These are phyloP conservation scores for Cyanocitta stelleri DNA, from an alignment of 2,113 vertebrate genomes.

Conservation along the genomic window DNA sequence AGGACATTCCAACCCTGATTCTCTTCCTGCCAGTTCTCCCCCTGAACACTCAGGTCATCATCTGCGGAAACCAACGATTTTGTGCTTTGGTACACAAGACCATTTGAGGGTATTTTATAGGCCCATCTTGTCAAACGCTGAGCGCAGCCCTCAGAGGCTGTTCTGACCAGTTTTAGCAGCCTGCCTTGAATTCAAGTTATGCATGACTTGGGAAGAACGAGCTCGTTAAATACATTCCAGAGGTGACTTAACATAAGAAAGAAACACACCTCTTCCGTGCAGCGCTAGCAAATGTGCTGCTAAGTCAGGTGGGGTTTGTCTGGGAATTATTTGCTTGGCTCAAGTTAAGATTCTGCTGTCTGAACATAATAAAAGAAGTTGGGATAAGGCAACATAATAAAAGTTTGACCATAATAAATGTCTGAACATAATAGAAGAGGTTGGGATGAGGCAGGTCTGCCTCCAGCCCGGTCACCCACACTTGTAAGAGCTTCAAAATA, in stretches of 20 bases:
- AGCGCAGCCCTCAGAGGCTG: background rate
- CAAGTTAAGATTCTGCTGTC: background rate
- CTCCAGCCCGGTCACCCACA: background rate
- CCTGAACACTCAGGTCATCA: background rate
- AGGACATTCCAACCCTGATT: background rate
- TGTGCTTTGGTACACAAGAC: background rate
- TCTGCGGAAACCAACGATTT: background rate
- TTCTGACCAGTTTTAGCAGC: background rate
- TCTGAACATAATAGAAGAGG: background rate
- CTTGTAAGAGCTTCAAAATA: background rate
- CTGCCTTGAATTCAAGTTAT: background rate
- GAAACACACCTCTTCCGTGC: background rate
- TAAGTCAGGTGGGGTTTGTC: background rate
- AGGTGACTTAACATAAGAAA: background rate
- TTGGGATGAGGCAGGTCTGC: background rate
- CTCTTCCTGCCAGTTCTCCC: background rate
- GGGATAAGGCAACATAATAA: background rate
- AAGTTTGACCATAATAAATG: background rate
- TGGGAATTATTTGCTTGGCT: background rate
- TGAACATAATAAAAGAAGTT: background rate
- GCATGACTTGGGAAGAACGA: background rate
- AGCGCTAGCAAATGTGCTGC: background rate
- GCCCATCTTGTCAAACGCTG: background rate
- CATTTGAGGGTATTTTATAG: background rate
- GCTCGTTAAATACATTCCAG: constrained; percentile 16